Base-by-base conservation (phyloP, 1,140 invertebrate species). In the Xylocopa sonorina region DNA sequence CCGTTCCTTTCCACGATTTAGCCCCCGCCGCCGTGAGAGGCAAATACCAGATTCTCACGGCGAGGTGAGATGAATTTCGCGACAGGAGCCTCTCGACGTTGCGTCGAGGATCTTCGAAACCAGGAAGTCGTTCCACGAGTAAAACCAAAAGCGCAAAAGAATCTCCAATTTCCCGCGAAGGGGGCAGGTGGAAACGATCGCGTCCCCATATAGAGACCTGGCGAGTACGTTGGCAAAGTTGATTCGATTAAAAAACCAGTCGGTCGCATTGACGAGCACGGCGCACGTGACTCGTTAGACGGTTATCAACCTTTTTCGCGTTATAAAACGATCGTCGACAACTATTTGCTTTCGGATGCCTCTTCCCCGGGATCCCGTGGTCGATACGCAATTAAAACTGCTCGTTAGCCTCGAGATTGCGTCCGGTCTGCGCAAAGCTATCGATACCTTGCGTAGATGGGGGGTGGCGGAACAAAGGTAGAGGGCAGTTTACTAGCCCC, bases 351-450 rank as follows among this genome's bases (percentile, higher is more conserved):
- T 67, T 62, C 24, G 18, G 46, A 51, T 32, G 62, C 16, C 32
- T 53, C 67, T 63, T 27, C 18, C 12, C 48, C 34, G 21, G 53
- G 53, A 57, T 73, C 62, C n/a, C 43, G 43, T 48, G 43, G 43
- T 77, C 73, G 66, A 84, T 82, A 78, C 21, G 57, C 81, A 69
- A 84, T 84, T 84, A 83, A 83, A 83, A 69, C 46, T 34, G 55
- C 82, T 83, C 68, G 63, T 68, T 83, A 84, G 82, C 43, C 43
- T 74, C 27, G 50, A 50, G 51, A 83, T 60, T 69, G 62, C 62
- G 55, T 27, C 38, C 18, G 21, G 14, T 50, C 50, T 18, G 21
- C 50, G 46, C 27, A 46, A 50, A 60, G 55, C 48, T 62, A 83
- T 79, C 64, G 81, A 81, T 68, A 67, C 18, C 27, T 73, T 29